Conservation (phyloP, 2,113 vertebrate genomes). For the Mus musculus region GRCm39 chr1:63539501-63540000, state of each 20-base stretch:
- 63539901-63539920: background rate
- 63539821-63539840: background rate
- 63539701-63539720: background rate
- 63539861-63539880: constrained; percentile 8
- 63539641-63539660: background rate
- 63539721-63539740: background rate
- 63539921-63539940: background rate
- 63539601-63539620: too few species aligned
- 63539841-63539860: background rate
- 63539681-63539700: background rate
- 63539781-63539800: background rate
- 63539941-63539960: background rate
- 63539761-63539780: background rate
- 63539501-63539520: background rate
- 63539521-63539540: background rate
- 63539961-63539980: background rate
- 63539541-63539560: background rate
- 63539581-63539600: too few species aligned
- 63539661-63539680: background rate
- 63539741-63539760: background rate
- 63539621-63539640: background rate
- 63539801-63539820: background rate
- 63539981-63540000: background rate
- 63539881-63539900: constrained; percentile 24
- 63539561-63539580: background rate